Percentiles rank a stretch among this genome's conserved stretches.
Evolutionary conservation across 2,797 vertebrate species (phyloP).

Genomic region (Tangara arthus): DNA sequence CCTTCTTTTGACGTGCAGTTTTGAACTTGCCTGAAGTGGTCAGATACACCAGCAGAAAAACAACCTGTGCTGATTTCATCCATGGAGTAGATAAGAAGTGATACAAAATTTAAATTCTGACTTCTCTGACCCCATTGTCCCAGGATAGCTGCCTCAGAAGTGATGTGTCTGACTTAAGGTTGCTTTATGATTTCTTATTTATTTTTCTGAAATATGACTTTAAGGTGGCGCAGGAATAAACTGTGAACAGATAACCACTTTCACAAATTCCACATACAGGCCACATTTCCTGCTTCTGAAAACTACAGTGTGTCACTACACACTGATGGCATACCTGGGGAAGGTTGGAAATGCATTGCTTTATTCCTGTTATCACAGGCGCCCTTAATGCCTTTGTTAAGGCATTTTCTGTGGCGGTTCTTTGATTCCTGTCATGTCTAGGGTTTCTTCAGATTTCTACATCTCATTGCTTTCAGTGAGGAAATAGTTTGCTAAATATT

Average conservation of each 20-base stretch:
- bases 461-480: background rate
- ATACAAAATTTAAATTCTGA: background rate
- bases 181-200: background rate
- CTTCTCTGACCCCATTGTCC: background rate
- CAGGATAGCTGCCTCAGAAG: background rate
- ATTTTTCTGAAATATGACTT: background rate
- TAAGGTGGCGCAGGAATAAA: background rate
- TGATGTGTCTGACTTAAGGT: background rate
- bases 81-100: background rate
- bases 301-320: background rate
- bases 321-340: background rate
- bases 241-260: background rate
- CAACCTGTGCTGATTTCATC: background rate
- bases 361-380: background rate
- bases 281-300: background rate
- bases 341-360: background rate
- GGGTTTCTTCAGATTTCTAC: background rate
- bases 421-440: background rate
- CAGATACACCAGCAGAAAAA: background rate
- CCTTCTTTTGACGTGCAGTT: background rate
- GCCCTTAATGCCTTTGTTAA: background rate
- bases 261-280: background rate
- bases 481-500: background rate
- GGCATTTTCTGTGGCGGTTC: background rate
- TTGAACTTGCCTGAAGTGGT: background rate